A percentile compares a stretch with the other conserved stretches of the same genome.
Conservation (phyloP, 2,888 invertebrate species). For the Tanytarsus gracilentus region DNA sequence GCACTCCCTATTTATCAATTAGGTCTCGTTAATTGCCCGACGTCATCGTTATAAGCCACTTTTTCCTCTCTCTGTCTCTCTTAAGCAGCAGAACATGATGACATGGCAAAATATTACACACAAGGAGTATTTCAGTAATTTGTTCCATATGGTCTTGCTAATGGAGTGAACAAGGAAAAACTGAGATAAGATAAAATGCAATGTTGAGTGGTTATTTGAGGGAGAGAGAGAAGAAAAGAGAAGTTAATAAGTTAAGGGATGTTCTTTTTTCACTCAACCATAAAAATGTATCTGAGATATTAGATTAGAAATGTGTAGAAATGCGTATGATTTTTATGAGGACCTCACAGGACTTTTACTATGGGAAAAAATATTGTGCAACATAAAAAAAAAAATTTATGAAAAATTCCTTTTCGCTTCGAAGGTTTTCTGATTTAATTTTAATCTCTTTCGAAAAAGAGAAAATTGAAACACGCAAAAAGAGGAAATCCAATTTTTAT, state of each 20-base stretch:
- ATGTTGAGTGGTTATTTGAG: not conserved
- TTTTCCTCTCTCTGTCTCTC: conserved; percentile 7
- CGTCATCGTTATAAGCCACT: conserved; percentile 25
- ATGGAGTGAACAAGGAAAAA: not conserved
- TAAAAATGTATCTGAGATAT: not conserved
- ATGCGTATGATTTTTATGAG: conserved; percentile 1
- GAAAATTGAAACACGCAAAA: no score
- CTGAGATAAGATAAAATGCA: conserved; percentile 1
- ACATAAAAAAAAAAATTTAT: no score
- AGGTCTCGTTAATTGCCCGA: conserved; percentile 21
- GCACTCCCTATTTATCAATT: not conserved
- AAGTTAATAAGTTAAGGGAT: conserved; percentile 14
- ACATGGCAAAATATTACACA: conserved; percentile 5
- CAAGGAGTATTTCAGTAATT: conserved; percentile 4
- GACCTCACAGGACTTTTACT: conserved; percentile 25
- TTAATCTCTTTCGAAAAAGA: no score
- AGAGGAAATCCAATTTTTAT: not conserved
- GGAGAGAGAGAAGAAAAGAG: not conserved
- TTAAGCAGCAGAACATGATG: conserved; percentile 1
- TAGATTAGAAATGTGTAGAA: not conserved
- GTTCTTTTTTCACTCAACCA: not conserved
- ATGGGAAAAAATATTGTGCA: no score
- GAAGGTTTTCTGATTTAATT: not conserved
- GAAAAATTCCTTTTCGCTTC: not conserved
- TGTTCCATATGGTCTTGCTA: conserved; percentile 17